Conservation (phyloP, 2,113 vertebrate genomes). For the Macquaria australasica region DNA sequence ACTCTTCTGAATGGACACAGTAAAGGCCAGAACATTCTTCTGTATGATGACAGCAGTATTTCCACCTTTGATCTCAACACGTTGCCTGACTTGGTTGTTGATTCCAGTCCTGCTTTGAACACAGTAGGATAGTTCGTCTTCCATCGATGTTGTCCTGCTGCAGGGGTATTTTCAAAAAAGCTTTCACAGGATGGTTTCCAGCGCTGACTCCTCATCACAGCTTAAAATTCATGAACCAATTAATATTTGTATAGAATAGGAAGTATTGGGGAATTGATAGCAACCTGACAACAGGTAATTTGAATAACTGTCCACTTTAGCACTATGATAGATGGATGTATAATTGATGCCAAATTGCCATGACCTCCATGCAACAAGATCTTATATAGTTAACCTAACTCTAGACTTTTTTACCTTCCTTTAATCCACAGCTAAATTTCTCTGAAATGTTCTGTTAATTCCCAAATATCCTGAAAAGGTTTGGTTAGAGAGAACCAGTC, state of each 20-base stretch:
- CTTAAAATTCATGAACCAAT: neutral
- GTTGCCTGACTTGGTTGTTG: neutral
- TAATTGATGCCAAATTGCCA: neutral
- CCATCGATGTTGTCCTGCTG: slow-evolving; percentile 18
- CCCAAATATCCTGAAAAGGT: slow-evolving; percentile 35
- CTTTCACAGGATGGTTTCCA: slow-evolving; percentile 1
- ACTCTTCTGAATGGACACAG: neutral
- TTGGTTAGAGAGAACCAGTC: slow-evolving; percentile 10
- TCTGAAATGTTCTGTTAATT: slow-evolving; percentile 1
- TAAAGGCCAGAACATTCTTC: neutral
- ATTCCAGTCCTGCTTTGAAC: slow-evolving; percentile 50
- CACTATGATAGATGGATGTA: neutral
- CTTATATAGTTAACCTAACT: neutral
- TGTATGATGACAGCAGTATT: neutral
- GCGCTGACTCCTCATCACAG: neutral
- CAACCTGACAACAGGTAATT: neutral
- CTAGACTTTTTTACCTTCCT: neutral
- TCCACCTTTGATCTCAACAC: no score
- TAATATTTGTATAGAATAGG: neutral
- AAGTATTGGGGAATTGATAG: neutral
- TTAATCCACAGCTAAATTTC: neutral
- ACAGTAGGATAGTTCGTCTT: slow-evolving; percentile 6
- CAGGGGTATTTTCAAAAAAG: slow-evolving; percentile 1
- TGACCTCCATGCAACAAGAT: neutral
- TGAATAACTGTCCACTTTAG: neutral